Conservation (phyloP, 2,888 invertebrate species). For the Dolomedes plantarius region DNA sequence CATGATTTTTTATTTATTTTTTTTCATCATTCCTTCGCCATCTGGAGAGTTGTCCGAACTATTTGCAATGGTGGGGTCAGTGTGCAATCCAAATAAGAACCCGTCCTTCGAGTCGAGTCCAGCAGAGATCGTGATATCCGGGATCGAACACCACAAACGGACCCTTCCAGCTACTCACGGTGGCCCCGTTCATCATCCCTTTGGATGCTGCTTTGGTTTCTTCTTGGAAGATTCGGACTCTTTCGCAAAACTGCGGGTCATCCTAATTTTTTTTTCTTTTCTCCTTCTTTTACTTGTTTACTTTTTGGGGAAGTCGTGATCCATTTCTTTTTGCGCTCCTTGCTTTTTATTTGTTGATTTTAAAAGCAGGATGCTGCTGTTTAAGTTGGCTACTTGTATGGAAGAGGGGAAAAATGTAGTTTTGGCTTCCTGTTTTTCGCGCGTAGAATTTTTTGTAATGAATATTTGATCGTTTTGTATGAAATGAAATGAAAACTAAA, state of each 20-base stretch:
- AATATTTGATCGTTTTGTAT: no score
- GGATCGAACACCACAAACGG: conserved; percentile 63
- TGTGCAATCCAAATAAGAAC: conserved; percentile 52
- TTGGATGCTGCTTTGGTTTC: not conserved
- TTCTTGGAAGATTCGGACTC: not conserved
- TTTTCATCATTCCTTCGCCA: no score
- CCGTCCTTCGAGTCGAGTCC: conserved; percentile 55
- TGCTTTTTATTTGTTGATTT: not conserved
- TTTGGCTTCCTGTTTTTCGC: not conserved
- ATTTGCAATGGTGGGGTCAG: conserved; percentile 1
- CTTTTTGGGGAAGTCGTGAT: not conserved
- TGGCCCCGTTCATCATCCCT: conserved; percentile 50
- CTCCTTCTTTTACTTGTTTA: not conserved
- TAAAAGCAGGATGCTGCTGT: not conserved
- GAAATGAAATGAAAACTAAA: no score
- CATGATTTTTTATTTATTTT: no score
- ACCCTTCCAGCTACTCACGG: conserved; percentile 60
- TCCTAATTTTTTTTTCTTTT: not conserved
- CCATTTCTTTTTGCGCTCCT: not conserved
- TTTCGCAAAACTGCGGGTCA: not conserved
- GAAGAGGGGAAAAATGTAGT: not conserved
- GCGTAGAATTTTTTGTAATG: no score
- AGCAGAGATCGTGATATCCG: conserved; percentile 66
- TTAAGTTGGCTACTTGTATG: not conserved
- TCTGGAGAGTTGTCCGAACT: not conserved